Conservation (phyloP, 2,113 vertebrate species). For the Pygoscelis antarcticus region DNA sequence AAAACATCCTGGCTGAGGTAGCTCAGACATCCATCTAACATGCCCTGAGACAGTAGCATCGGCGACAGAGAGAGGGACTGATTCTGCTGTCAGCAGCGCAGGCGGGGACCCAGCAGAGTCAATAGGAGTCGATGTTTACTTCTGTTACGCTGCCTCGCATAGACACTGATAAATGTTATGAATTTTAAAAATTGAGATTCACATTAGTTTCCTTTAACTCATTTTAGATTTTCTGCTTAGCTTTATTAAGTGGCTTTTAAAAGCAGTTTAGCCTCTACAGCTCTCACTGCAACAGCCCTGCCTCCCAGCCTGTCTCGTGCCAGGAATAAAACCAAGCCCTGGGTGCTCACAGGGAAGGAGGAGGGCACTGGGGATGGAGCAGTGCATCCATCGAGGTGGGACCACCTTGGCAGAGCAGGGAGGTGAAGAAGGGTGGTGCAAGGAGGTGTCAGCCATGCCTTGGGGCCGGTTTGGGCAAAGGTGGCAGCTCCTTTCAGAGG, state of each 20-base stretch:
- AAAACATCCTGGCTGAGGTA: constrained; percentile 6
- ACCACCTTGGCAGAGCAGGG: not conserved
- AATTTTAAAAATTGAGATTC: constrained; percentile 61
- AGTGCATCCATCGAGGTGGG: rapidly evolving
- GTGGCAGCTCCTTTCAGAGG: not conserved
- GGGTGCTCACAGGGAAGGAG: not conserved
- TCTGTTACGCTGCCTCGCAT: not conserved
- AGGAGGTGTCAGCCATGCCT: not conserved
- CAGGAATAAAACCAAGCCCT: not conserved
- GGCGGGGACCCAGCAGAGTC: not conserved
- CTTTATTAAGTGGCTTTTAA: constrained; percentile 64
- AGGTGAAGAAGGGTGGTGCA: not conserved
- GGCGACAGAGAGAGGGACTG: not conserved
- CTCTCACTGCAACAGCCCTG: not conserved
- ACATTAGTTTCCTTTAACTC: constrained; percentile 52
- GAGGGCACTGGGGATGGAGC: not conserved
- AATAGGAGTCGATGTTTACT: constrained; percentile 38
- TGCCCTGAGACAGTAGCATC: not conserved
- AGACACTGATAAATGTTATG: constrained; percentile 62
- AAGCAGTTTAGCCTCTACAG: not conserved
- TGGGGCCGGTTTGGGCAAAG: rapidly evolving
- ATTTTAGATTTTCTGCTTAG: constrained; percentile 56
- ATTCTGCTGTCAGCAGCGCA: not conserved
- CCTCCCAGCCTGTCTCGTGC: not conserved
- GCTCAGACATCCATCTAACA: constrained; percentile 23